Conservation (phyloP, 2,797 vertebrate genomes). For the Valencia hispanica region DNA sequence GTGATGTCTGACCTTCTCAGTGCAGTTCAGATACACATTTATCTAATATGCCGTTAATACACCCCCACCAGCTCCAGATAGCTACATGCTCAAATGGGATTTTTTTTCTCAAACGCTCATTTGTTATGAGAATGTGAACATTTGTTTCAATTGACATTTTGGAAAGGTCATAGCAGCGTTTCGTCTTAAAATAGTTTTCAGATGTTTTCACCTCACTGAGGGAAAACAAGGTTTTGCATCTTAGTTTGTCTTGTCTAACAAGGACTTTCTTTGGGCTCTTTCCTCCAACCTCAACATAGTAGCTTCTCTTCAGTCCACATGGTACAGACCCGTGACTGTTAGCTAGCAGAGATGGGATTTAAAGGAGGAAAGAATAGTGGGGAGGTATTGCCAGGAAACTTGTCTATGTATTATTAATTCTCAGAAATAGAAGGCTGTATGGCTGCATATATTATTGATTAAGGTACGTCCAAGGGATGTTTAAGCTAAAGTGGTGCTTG, state of each 20-base stretch:
- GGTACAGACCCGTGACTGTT: slow-evolving; percentile 54
- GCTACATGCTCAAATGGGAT: slow-evolving; percentile 51
- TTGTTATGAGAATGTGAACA: slow-evolving; percentile 49
- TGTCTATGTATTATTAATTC: slow-evolving; percentile 77
- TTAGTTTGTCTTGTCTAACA: slow-evolving; percentile 18
- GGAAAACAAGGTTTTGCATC: slow-evolving; percentile 11
- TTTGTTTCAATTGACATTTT: slow-evolving; percentile 46
- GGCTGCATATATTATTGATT: slow-evolving; percentile 77
- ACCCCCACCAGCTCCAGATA: slow-evolving; percentile 54
- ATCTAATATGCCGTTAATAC: slow-evolving; percentile 45
- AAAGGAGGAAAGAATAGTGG: slow-evolving; percentile 51
- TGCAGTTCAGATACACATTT: slow-evolving; percentile 52
- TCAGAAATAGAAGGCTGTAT: slow-evolving; percentile 75
- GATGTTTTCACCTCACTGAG: slow-evolving; percentile 8
- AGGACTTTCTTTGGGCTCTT: slow-evolving; percentile 51
- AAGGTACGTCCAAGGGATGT: slow-evolving; percentile 59
- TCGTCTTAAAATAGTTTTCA: slow-evolving; percentile 38
- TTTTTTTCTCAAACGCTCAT: slow-evolving; percentile 34
- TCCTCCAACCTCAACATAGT: slow-evolving; percentile 5
- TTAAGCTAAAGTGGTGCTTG: slow-evolving; percentile 70
- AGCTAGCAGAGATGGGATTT: slow-evolving; percentile 45
- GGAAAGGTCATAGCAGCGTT: slow-evolving; percentile 55
- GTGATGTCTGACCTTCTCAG: slow-evolving; percentile 72
- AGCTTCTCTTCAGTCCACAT: slow-evolving; percentile 50
- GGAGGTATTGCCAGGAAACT: slow-evolving; percentile 49